Base-by-base conservation (phyloP, 2,113 vertebrate genomes). In the Irena cyanogastra region DNA sequence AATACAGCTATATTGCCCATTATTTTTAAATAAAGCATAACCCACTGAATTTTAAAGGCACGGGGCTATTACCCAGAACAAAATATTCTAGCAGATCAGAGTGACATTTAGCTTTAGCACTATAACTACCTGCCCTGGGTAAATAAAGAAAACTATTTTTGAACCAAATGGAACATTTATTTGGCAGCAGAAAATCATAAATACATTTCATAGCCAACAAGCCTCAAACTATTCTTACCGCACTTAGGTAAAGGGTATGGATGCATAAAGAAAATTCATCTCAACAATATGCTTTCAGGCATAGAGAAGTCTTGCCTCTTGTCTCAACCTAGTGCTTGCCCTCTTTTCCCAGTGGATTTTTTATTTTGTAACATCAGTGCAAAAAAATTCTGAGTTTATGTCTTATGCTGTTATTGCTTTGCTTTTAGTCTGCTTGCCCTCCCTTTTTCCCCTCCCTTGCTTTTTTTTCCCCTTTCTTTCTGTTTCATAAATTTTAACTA, bases 11-110 rank as follows among this genome's bases (percentile, higher is more conserved):
- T 88, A 95, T 82, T 88, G 63, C 35, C 71, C 16, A 82, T 95
- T 96, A 95, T 95, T 97, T 94, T 92, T 91, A 97, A 97, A 90
- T 89, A 94, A 94, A 97, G 69, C 33, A 83, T 68, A 90, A 92
- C 52, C 84, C 4, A 65, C 47, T 93, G 85, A 87, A 92, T 95
- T 93, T 91, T 93, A 95, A 95, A 90, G 66, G 22, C 88, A 95
- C 15, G 68, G 30, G 33, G 42, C 41, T 90, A 83, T 94, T 93
- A 94, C 31, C 31, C 50, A 65, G 52, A 92, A 77, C 3, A 87
- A 93, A 90, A 84, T 93, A 90, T 80, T 94, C 64, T 85, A 79
- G 63, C 42, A 93, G 76, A 87, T 78, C 89, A 75, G 44, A 87
- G 39, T 49, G 83, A 42, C 91, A 80, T 91, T 95, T 94, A 85